Percentiles rank a stretch among this genome's conserved stretches.
phyloP scores from a whole-genome alignment of 2,888 invertebrate genomes.

The Dynastes maya region DNA sequence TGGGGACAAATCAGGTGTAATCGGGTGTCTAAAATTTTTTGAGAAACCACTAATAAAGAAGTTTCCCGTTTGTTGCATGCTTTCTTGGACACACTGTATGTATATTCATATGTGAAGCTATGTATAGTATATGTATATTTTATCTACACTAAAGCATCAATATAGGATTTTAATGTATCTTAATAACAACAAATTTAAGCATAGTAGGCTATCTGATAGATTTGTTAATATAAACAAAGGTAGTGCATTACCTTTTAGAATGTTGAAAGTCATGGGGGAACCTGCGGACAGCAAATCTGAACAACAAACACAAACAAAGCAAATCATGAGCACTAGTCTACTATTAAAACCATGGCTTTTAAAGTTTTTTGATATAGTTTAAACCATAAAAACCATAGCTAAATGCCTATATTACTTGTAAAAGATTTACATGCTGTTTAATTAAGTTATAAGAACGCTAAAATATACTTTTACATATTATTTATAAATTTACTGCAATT shows the following conservation, averaged over 20 bases:
- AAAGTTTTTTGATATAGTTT: constrained; percentile 55
- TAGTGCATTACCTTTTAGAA: constrained; percentile 85
- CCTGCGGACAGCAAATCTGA: constrained; percentile 86
- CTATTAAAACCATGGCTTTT: constrained; percentile 63
- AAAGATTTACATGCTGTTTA: constrained; percentile 50
- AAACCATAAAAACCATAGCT: constrained; percentile 46
- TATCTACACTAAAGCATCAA: constrained; percentile 46
- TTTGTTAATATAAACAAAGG: constrained; percentile 58
- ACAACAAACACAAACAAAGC: constrained; percentile 81
- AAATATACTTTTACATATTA: constrained; percentile 47
- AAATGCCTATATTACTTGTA: constrained; percentile 49
- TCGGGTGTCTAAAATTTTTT: no score
- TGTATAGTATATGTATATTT: constrained; percentile 15
- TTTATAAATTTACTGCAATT: constrained; percentile 54
- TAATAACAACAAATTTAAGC: constrained; percentile 44
- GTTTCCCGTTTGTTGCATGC: no score
- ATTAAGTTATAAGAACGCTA: constrained; percentile 51
- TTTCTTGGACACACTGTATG: no score
- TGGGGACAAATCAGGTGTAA: no score
- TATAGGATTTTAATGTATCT: constrained; percentile 21
- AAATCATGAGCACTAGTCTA: constrained; percentile 70
- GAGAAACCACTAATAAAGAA: no score
- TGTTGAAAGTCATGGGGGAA: constrained; percentile 89
- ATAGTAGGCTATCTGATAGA: constrained; percentile 50
- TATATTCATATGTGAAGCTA: background rate